Conservation (phyloP, 2,113 vertebrate species). For the Crocuta crocuta region DNA sequence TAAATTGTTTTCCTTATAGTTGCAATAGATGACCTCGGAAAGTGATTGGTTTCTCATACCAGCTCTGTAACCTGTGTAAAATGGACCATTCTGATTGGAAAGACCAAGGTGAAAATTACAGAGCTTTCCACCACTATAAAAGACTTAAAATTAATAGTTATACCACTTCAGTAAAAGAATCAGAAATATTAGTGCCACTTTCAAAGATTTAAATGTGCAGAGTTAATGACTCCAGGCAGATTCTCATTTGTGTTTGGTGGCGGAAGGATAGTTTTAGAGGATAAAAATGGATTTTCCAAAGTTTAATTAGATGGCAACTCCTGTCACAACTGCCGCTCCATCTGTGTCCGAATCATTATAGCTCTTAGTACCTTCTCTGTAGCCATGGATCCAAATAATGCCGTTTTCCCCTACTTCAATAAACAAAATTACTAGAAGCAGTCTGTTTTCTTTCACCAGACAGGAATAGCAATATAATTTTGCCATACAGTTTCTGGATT, state of each 20-base stretch:
- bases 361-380: neutral
- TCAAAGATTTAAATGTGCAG: neutral
- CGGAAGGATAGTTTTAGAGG: neutral
- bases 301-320: conserved; percentile 61
- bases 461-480: neutral
- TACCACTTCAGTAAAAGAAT: neutral
- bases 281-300: conserved; percentile 62
- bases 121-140: neutral
- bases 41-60: neutral
- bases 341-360: conserved; percentile 12
- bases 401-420: conserved; percentile 26
- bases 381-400: conserved; percentile 36
- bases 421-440: conserved; percentile 46
- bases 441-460: conserved; percentile 30
- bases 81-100: neutral
- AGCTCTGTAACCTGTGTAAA: neutral
- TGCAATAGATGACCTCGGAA: neutral
- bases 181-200: neutral
- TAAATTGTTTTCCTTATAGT: neutral
- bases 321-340: neutral
- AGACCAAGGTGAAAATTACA: neutral
- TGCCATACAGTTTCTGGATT: conserved; percentile 2
- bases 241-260: neutral
- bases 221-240: conserved; percentile 23
- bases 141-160: neutral